Evolutionary conservation across 1,140 invertebrate genomes (phyloP), one percentile per base, ranked within the genome.

Genomic region (Arctopsyche grandis): DNA sequence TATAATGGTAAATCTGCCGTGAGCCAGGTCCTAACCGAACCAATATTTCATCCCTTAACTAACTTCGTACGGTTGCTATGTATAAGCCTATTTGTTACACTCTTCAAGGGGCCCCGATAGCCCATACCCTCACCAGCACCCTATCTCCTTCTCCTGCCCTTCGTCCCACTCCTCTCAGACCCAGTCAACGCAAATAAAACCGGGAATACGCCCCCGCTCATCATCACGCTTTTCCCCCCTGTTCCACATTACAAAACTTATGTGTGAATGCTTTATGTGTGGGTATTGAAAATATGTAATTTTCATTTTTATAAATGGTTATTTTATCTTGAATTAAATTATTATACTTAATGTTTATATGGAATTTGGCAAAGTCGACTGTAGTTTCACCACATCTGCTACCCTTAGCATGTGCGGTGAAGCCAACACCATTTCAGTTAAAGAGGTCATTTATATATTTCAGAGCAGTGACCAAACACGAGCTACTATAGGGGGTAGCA

Each of bases 41-140:
- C 82, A 76, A 83, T 83, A 83, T 83, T 83, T 83, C 82, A 83
- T 83, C 82, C 82, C 81, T 79, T 83, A 83, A 83, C 82, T 83
- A 83, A 83, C 82, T 83, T 81, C 44, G 80, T 82, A 75, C 73
- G 75, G 81, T 74, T 80, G 79, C 81, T 75, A 75, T 79, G 77
- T 82, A 80, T 82, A 82, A 82, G 79, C 79, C 81, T 82, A 82
- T 82, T 82, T 82, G 81, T 82, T 82, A 79, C 79, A 79, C 81
- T 73, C 29, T 56, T 80, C 77, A 78, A 76, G 66, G 77, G 77
- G 75, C 16, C 5, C 48, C 69, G 24, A 43, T 73, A 22, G 69
- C 63, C 73, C 21, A 70, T 74, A 73, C 48, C 69, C 77, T 69
- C 52, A 44, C 70, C 46, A 4, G 29, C 44, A 29, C 9, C 19